These are phyloP conservation scores for Caenorhabditis sp. DNA, from an alignment of 2,888 invertebrate genomes.

Conservation along the genomic window DNA sequence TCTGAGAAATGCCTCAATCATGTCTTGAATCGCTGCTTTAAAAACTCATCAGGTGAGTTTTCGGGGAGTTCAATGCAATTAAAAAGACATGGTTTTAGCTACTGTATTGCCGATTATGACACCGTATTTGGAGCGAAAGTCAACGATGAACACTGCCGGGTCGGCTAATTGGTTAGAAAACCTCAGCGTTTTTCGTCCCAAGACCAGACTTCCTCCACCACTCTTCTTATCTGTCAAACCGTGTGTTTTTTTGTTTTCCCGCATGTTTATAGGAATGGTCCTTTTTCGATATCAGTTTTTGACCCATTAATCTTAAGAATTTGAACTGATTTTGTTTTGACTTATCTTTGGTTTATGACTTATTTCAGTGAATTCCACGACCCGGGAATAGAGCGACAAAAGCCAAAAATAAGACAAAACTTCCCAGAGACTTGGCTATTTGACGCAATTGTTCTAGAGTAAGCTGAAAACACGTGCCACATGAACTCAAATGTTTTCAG, in stretches of 20 bases:
- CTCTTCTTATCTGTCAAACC: slow-evolving; percentile 44
- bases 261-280: slow-evolving; percentile 13
- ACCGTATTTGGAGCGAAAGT: slow-evolving; percentile 13
- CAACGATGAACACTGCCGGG: not conserved
- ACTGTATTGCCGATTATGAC: slow-evolving; percentile 25
- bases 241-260: slow-evolving; percentile 44
- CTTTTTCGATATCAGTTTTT: not conserved
- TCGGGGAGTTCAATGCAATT: not conserved
- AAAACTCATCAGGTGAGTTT: slow-evolving; percentile 38
- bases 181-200: slow-evolving; percentile 23
- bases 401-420: slow-evolving; percentile 56
- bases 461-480: slow-evolving; percentile 3
- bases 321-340: too few species aligned
- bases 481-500: slow-evolving; percentile 22
- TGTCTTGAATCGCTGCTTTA: slow-evolving; percentile 47
- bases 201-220: slow-evolving; percentile 16
- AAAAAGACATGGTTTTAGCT: slow-evolving; percentile 19
- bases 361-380: slow-evolving; percentile 59
- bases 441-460: slow-evolving; percentile 75
- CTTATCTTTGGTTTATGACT: too few species aligned
- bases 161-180: slow-evolving; percentile 47
- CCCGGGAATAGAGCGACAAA: slow-evolving; percentile 26
- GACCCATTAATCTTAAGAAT: not conserved
- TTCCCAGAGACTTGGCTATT: slow-evolving; percentile 82
- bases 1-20: slow-evolving; percentile 54